Conservation (phyloP, 2,888 invertebrate species). For the Caradrina kadenii region DNA sequence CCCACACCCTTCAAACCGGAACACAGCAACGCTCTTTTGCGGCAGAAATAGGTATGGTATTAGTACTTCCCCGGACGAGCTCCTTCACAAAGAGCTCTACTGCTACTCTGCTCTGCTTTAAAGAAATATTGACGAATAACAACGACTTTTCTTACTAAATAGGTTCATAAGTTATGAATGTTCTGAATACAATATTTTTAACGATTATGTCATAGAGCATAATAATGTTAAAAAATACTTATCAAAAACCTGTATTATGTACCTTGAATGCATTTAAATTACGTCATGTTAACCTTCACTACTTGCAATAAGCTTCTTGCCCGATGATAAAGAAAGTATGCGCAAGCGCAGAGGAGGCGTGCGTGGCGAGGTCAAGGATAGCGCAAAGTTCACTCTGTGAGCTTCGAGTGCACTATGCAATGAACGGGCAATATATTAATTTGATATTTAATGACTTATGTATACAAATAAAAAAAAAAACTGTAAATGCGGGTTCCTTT, state of each 20-base stretch:
- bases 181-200: background rate
- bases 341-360: constrained; percentile 54
- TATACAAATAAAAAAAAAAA: too few relatives aligned
- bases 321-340: constrained; percentile 70
- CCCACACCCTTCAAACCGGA: too few relatives aligned
- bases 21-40: too few relatives aligned
- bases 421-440: background rate
- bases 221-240: constrained; percentile 12
- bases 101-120: too few relatives aligned
- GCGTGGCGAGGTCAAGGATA: constrained; percentile 68
- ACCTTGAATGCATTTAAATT: constrained; percentile 31
- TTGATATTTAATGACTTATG: background rate
- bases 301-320: constrained; percentile 45
- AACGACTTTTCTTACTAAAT: background rate
- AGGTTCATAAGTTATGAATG: too few relatives aligned
- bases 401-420: constrained; percentile 31
- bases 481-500: too few relatives aligned
- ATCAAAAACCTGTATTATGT: constrained; percentile 21
- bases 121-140: background rate
- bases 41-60: too few relatives aligned
- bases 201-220: constrained; percentile 20
- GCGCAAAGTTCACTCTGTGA: constrained; percentile 43
- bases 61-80: too few relatives aligned
- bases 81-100: too few relatives aligned
- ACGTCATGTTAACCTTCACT: constrained; percentile 48